Evolutionary conservation across 2,797 vertebrate genomes (phyloP).

Genomic region (Esox lucius): DNA sequence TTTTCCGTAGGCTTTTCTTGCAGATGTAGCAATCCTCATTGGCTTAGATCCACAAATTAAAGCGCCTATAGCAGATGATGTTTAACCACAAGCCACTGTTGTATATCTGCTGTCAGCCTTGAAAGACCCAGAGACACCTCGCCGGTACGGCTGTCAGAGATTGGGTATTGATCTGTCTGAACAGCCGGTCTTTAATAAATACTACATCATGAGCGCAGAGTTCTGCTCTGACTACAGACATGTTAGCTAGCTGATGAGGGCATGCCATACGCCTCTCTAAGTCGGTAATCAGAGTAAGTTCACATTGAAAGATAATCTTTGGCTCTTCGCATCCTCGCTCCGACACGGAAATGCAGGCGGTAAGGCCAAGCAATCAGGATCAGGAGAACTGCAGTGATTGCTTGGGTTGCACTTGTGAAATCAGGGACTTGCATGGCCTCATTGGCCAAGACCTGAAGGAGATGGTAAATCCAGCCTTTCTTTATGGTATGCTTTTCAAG

Average conservation of each 20-base stretch:
- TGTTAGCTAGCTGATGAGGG: constrained; percentile 66
- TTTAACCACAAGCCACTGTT: constrained; percentile 76
- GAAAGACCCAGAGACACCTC: constrained; percentile 65
- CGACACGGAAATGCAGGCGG: constrained; percentile 19
- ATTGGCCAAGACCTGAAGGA: constrained; percentile 58
- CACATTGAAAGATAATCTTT: constrained; percentile 77
- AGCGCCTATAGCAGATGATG: constrained; percentile 76
- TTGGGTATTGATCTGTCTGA: constrained; percentile 77
- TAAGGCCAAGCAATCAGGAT: constrained; percentile 1
- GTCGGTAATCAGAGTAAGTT: constrained; percentile 79
- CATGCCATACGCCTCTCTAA: constrained; percentile 65
- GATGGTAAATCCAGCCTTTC: constrained; percentile 59
- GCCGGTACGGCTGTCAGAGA: constrained; percentile 53
- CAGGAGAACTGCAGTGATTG: constrained; percentile 47
- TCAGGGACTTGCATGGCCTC: constrained; percentile 48
- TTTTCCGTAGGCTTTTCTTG: background rate
- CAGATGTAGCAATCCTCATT: background rate
- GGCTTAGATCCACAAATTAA: constrained; percentile 64
- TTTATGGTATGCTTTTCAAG: constrained; percentile 56
- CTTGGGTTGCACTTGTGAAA: constrained; percentile 70
- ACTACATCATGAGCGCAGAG: constrained; percentile 76
- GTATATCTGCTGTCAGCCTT: constrained; percentile 74
- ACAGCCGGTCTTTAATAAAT: constrained; percentile 78
- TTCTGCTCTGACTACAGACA: constrained; percentile 50
- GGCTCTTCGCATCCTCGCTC: constrained; percentile 70